Evolutionary conservation across 2,113 vertebrate genomes (phyloP), one percentile per base, ranked within the genome.

Genomic region (Ploceus nigricollis): DNA sequence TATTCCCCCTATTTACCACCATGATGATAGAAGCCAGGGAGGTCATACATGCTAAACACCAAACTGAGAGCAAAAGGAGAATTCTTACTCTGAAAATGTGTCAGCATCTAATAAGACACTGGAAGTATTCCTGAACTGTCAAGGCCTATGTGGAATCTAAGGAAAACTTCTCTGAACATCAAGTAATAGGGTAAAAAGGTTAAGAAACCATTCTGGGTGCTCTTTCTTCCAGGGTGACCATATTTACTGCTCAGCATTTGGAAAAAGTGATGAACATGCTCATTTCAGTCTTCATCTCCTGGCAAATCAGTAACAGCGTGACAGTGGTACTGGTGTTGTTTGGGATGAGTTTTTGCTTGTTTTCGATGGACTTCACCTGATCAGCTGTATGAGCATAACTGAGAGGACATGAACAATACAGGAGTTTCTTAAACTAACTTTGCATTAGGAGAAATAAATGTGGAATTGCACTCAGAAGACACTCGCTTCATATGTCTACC

Each of bases 11-110:
- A 15, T 80, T 92, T 64, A 63, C 22, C 22, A 58, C 42, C 35
- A 42, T 0, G 1, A 72, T 3, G 9, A 56, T 0, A 45, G 58
- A 75, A 54, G 27, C 22, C 42, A 58, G 14, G 8, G 7, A 66
- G 27, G 7, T 73, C 58, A 54, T 6, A 57, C 5, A 24, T 5
- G 14, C 5, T 18, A 81, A 88, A 66, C 2, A 9, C 7, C 35
- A 86, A 21, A 76, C 40, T 25, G 22, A 56, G 5, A 35, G 42
- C 22, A 69, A 86, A 79, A 22, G 11, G 6, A 27, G 45, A 56
- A 91, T 45, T 30, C 3, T 5, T 58, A n/a, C 6, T 54, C 53
- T 80, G 66, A 80, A 76, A 65, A 15, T 15, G 72, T 1, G 2
- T 9, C 28, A 40, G 56, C 24, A 79, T 11, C 42, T 24, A 58